Conservation (phyloP, 64 coral and sea anemone species). For the Orbicella faveolata region DNA sequence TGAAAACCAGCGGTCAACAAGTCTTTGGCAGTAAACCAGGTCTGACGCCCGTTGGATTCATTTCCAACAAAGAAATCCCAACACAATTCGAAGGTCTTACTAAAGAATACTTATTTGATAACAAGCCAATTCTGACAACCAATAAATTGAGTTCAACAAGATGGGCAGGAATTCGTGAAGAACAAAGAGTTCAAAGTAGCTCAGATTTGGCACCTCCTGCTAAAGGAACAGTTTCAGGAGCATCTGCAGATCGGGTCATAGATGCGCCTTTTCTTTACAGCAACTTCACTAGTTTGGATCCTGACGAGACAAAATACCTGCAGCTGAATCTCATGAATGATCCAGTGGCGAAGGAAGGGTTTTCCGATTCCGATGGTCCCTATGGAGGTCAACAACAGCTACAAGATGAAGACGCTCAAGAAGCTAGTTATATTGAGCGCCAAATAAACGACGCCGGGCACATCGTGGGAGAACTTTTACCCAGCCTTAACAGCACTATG, state of each 20-base stretch:
- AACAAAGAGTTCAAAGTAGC: neutral
- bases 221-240: neutral
- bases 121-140: neutral
- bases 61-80: neutral
- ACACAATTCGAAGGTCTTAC: neutral
- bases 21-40: neutral
- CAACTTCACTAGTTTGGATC: neutral
- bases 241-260: neutral
- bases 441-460: constrained; percentile 32
- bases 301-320: neutral
- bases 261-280: neutral
- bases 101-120: neutral
- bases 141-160: neutral
- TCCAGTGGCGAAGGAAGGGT: neutral
- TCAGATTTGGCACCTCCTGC: neutral
- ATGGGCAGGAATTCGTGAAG: neutral
- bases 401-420: neutral
- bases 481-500: neutral
- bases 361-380: neutral
- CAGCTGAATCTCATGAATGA: constrained; percentile 13
- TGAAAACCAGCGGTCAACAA: neutral
- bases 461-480: neutral
- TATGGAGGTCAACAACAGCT: neutral
- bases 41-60: neutral
- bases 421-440: constrained; percentile 24